Conservation (phyloP, 2,113 vertebrate genomes). For the Gorilla gorilla region DNA sequence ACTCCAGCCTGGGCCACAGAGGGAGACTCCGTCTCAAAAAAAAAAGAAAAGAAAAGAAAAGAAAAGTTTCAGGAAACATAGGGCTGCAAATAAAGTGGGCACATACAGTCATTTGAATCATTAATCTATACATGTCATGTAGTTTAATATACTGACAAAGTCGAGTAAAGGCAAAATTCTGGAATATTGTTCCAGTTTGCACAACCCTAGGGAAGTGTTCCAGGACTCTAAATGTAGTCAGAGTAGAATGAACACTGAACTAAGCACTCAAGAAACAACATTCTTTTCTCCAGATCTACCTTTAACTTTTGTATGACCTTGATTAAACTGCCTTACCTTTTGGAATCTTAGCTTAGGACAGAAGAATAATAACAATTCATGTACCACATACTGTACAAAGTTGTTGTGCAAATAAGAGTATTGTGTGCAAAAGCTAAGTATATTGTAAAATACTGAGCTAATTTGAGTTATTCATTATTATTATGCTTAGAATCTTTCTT, state of each 20-base stretch:
- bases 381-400: neutral
- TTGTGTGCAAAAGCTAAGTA: neutral
- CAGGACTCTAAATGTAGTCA: neutral
- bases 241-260: neutral
- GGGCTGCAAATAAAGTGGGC: neutral
- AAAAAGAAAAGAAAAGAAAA: too few species aligned
- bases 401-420: neutral
- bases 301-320: neutral
- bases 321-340: neutral
- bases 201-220: neutral
- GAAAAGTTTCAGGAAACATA: neutral
- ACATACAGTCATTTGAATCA: neutral
- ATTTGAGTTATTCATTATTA: neutral
- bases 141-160: neutral
- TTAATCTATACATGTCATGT: neutral
- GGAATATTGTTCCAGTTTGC: neutral
- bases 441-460: neutral
- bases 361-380: neutral
- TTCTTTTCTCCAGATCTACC: neutral
- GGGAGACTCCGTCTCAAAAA: too few species aligned
- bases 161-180: constrained; percentile 19
- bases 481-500: neutral
- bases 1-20: too few species aligned
- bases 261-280: neutral
- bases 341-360: neutral